A percentile compares a stretch with the other conserved stretches of the same genome.
phyloP scores from a whole-genome alignment of 2,888 invertebrate genomes.

The Scaptomyza polygonia region DNA sequence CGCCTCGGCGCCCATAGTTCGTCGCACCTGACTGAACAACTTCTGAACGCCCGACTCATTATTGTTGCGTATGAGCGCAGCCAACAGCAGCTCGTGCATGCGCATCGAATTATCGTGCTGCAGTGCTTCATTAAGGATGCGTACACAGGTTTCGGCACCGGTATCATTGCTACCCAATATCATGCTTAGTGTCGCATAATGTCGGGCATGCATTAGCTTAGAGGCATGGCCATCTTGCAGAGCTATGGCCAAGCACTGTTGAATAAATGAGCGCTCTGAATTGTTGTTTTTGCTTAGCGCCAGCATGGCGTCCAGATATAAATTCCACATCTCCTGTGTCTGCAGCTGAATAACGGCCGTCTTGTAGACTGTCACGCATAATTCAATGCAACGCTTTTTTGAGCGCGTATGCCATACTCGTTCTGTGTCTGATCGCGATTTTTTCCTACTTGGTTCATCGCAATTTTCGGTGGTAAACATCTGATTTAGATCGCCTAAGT shows the following conservation, averaged over 20 bases:
- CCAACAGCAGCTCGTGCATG: conserved; percentile 85
- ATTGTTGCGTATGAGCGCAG: conserved; percentile 84
- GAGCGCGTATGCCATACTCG: conserved; percentile 72
- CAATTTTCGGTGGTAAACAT: conserved; percentile 35
- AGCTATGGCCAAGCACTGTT: conserved; percentile 85
- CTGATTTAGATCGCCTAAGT: conserved; percentile 67
- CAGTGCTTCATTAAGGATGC: conserved; percentile 84
- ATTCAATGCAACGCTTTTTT: conserved; percentile 84
- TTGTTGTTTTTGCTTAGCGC: conserved; percentile 85
- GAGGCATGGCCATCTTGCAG: conserved; percentile 85
- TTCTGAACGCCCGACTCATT: conserved; percentile 84
- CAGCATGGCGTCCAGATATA: conserved; percentile 86
- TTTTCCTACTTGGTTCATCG: conserved; percentile 44
- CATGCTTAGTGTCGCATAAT: conserved; percentile 83
- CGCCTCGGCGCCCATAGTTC: conserved; percentile 67
- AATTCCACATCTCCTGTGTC: conserved; percentile 86
- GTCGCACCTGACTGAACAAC: conserved; percentile 82
- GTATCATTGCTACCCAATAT: conserved; percentile 54
- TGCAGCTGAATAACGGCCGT: conserved; percentile 85
- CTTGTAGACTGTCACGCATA: conserved; percentile 85
- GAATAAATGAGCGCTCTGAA: conserved; percentile 85
- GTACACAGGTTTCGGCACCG: conserved; percentile 56
- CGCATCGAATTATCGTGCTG: conserved; percentile 80
- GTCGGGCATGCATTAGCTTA: conserved; percentile 85
- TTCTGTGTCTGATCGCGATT: conserved; percentile 15